Base-by-base conservation (phyloP, 53 echinoderm and acorn worm species). In the Crossaster papposus region DNA sequence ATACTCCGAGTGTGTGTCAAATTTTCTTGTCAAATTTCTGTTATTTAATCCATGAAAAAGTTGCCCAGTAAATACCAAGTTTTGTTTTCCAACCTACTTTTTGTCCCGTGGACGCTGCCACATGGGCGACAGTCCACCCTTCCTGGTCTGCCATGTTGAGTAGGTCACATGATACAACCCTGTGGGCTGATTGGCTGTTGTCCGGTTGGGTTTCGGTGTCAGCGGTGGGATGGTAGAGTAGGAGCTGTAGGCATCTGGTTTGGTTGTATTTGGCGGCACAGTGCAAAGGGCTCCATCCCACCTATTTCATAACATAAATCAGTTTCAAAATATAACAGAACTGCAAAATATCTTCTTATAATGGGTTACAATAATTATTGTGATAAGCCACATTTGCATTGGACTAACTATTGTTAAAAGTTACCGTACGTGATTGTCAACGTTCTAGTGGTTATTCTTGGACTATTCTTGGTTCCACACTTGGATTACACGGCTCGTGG, bases 51-150 rank as follows among this genome's bases (percentile, higher is more conserved):
- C 44, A 44, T 44, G 44, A 9, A 1, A 44, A 44, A 44, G 44
- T 5, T 9, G 9, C 9, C 44, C 44, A 44, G 44, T 9, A 44
- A 44, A 44, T 44, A 44, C 44, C 5, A 9, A 7, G 44, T 44
- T 44, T 44, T 44, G 9, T 1, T 44, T 44, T 44, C 44, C 44
- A 44, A 58, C 58, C 36, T 81, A 97, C 97, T 84, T 92, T 94
- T 50, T 94, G 94, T 68, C 97, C 97, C 17, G 91, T 89, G 24
- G 97, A 94, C 24, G 97, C 97, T 20, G 92, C 91, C 14, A 97
- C 82, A 52, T 97, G 97, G 24, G 97, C 95, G 12, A 93, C 93
- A 4, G 97, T 97, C 97, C 94, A 97, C 30, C 97, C 95, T 31
- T 95, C 94, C 24, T 95, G 94, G 80, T 95, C 95, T 23, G 94